Evolutionary conservation across 2,888 invertebrate species (phyloP), one percentile per base, ranked within the genome.

Genomic region (Heliconius charithonia): DNA sequence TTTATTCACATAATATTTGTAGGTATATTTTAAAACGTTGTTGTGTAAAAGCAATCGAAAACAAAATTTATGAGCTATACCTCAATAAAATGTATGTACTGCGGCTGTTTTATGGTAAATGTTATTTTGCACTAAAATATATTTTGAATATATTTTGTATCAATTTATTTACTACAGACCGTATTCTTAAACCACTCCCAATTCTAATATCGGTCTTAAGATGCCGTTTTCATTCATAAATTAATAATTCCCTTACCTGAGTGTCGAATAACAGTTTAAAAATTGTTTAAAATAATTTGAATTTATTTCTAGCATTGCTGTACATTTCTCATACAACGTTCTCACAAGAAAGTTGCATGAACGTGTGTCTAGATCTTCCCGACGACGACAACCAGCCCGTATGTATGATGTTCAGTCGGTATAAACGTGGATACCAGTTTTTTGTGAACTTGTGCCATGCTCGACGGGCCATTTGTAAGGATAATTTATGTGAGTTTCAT

Each of bases 341-440:
- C 1, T 67, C 67, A n/a, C 12, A 37, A n/a, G 72, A 79, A 29
- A 70, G n/a, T 4, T 94, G 93, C 66, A 80, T 81, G 22, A 41
- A 84, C 0, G 88, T 94, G 0, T 94, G 94, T 80, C 75, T 85
- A 0, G 94, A 94, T 65, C 84, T 94, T 0, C 88, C 90, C 0
- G 67, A 77, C 0, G 81, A 85, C 3, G 94, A 94, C 78, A 80
- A 78, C 4, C 87, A 91, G 45, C 92, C 94, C 0, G 90, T 94
- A 0, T 94, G 94, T 81, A 93, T 93, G 92, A 93, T 93, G 92
- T 89, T 88, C 82, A 94, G 94, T 79, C 82, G 93, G 10, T 94
- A 91, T 81, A 94, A 94, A 83, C 90, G 87, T 62, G 92, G 91
- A 0, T 94, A 89, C 75, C 90, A 91, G 75, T 93, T 84, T 83